A percentile compares a stretch with the other conserved stretches of the same genome.
Conservation (phyloP, 2,113 vertebrate genomes). For the Ptychochromis oligacanthus region DNA sequence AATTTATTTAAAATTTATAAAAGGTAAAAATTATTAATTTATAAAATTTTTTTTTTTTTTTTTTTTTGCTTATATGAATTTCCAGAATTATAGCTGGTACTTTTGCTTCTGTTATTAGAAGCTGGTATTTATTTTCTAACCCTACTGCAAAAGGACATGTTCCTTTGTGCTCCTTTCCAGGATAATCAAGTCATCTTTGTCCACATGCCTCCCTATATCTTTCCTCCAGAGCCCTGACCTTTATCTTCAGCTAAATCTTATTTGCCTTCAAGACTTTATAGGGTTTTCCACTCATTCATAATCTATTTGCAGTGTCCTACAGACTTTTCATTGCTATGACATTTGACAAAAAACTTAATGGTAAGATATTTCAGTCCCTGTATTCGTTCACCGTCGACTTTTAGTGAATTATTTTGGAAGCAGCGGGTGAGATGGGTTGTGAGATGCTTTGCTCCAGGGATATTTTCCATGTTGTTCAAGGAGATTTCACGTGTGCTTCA, state of each 20-base stretch:
- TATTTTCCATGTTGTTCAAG: slow-evolving; percentile 48
- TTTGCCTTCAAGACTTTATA: slow-evolving; percentile 75
- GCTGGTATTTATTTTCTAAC: slow-evolving; percentile 53
- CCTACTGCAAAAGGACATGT: slow-evolving; percentile 64
- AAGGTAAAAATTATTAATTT: too few species aligned
- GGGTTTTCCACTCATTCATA: slow-evolving; percentile 70
- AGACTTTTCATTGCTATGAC: slow-evolving; percentile 75
- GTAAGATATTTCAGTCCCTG: slow-evolving; percentile 63
- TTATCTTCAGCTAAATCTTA: slow-evolving; percentile 75
- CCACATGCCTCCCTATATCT: slow-evolving; percentile 63
- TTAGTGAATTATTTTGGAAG: slow-evolving; percentile 49
- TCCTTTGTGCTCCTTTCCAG: slow-evolving; percentile 70
- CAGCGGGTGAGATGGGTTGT: slow-evolving; percentile 28
- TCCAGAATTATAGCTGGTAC: not conserved
- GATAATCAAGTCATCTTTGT: slow-evolving; percentile 75
- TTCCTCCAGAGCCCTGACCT: slow-evolving; percentile 71
- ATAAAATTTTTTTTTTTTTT: too few species aligned
- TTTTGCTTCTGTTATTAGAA: slow-evolving; percentile 43
- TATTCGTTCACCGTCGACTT: slow-evolving; percentile 58
- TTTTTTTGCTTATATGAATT: not conserved
- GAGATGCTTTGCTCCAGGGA: slow-evolving; percentile 30
- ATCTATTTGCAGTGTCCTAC: slow-evolving; percentile 71
- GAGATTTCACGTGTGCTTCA: slow-evolving; percentile 48
- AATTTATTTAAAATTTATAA: too few species aligned
- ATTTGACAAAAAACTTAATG: slow-evolving; percentile 72